A percentile compares a stretch with the other conserved stretches of the same genome.
Evolutionary conservation across 2,113 vertebrate genomes (phyloP).

Genomic region (Indicator maculatus): DNA sequence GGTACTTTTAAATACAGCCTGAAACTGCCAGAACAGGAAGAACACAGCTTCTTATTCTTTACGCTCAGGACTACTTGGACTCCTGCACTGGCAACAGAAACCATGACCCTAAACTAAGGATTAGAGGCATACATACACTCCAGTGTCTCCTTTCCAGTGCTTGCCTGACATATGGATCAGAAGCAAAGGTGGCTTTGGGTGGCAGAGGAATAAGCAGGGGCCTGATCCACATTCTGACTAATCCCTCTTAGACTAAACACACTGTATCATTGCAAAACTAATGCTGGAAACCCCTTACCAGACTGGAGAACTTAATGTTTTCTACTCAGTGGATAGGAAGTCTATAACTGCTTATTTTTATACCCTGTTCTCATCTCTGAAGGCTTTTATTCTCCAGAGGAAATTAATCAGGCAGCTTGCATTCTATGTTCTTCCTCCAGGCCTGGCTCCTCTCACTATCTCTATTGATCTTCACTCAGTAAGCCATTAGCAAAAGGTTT

Average conservation of each 20-base stretch:
- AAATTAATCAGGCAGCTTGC: slow-evolving; percentile 59
- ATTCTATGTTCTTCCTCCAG: slow-evolving; percentile 49
- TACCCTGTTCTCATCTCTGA: slow-evolving; percentile 57
- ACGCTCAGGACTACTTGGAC: background rate
- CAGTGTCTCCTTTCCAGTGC: background rate
- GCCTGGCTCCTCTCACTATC: slow-evolving; percentile 47
- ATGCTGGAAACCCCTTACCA: background rate
- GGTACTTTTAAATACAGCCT: background rate
- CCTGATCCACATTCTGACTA: background rate
- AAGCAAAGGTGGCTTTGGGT: background rate
- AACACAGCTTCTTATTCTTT: background rate
- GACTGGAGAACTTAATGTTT: slow-evolving; percentile 34
- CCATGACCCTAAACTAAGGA: background rate
- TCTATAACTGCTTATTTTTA: slow-evolving; percentile 37
- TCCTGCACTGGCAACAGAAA: background rate
- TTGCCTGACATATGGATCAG: fast-evolving
- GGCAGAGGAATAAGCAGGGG: background rate
- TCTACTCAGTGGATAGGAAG: slow-evolving; percentile 6
- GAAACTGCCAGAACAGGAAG: background rate
- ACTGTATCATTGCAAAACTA: background rate
- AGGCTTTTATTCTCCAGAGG: slow-evolving; percentile 59
- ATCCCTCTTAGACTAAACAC: background rate
- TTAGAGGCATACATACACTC: background rate
- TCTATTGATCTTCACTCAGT: slow-evolving; percentile 64
- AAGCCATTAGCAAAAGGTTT: slow-evolving; percentile 55